A percentile compares a stretch with the other conserved stretches of the same genome.
Conservation (phyloP, 2,113 vertebrate genomes). For the Pomatorhinus ruficollis region DNA sequence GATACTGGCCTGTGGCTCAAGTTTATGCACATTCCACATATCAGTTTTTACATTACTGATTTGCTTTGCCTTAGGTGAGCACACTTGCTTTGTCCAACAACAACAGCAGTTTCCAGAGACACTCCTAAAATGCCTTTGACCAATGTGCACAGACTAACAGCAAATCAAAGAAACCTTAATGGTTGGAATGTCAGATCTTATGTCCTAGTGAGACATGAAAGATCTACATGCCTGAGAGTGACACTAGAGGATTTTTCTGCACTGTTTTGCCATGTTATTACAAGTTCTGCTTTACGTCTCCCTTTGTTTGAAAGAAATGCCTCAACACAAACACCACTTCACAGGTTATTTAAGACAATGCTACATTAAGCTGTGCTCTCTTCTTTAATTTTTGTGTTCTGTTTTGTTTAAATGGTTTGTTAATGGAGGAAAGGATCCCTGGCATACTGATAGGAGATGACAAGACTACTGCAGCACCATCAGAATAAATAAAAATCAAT, state of each 20-base stretch:
- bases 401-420: conserved; percentile 25
- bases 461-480: conserved; percentile 71
- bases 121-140: not conserved
- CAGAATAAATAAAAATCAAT: conserved; percentile 82
- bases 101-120: not conserved
- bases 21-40: not conserved
- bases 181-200: not conserved
- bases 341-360: not conserved
- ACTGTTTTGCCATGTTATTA: not conserved
- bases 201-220: not conserved
- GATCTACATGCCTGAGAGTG: not conserved
- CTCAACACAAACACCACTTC: not conserved
- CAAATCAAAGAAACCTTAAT: not conserved
- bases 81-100: not conserved
- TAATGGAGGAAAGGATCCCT: not conserved
- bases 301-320: not conserved
- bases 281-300: not conserved
- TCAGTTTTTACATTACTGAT: not conserved
- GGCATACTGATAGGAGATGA: conserved; percentile 72
- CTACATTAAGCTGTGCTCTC: not conserved
- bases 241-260: not conserved
- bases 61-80: not conserved
- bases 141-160: not conserved
- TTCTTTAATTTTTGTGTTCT: conserved; percentile 28
- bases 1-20: not conserved